Evolutionary conservation across 1,140 invertebrate species (phyloP).

Genomic region (Zaprionus taronus): DNA sequence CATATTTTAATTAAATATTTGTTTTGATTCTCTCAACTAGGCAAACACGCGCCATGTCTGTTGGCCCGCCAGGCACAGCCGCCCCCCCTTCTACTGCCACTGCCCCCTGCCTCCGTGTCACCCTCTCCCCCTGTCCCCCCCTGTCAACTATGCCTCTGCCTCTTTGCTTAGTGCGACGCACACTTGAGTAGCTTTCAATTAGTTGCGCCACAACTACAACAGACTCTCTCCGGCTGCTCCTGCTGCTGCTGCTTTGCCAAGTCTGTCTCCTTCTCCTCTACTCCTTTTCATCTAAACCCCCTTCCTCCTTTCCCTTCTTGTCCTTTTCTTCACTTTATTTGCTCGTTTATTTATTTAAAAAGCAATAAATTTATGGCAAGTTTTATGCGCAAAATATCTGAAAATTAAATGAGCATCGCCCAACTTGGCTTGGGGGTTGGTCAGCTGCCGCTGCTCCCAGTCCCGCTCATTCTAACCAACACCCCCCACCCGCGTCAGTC

Average conservation of each 20-base stretch:
- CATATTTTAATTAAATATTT: constrained; percentile 81
- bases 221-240: neutral
- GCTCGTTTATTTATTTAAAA: constrained; percentile 84
- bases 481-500: neutral
- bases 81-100: too few relatives aligned
- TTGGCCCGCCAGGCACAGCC: neutral
- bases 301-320: neutral
- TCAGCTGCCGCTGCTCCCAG: constrained; percentile 19
- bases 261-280: neutral
- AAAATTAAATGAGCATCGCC: constrained; percentile 78
- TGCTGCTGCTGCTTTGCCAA: neutral
- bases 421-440: constrained; percentile 55
- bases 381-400: constrained; percentile 81
- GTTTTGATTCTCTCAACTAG: constrained; percentile 53
- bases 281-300: neutral
- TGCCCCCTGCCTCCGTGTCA: too few relatives aligned
- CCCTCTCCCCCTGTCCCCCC: neutral
- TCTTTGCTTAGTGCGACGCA: constrained; percentile 42
- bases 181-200: constrained; percentile 83
- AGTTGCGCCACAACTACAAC: constrained; percentile 75
- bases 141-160: neutral
- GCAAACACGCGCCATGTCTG: constrained; percentile 36
- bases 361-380: constrained; percentile 83
- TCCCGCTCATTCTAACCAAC: neutral
- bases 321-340: constrained; percentile 73